Conservation (phyloP, 2,888 invertebrate species). For the Hylaea fasciaria region DNA sequence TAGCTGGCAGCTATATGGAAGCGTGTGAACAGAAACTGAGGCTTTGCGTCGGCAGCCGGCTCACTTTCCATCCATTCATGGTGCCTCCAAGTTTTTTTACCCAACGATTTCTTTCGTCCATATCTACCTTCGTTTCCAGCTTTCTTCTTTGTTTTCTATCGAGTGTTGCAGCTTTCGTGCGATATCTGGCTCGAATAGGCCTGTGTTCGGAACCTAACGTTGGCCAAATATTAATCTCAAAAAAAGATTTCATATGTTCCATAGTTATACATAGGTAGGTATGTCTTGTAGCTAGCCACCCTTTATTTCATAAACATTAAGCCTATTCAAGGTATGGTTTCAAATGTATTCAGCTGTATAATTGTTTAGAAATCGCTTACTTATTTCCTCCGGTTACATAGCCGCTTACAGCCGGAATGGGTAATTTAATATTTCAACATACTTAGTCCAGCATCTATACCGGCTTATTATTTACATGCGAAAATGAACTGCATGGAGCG, state of each 20-base stretch:
- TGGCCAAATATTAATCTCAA: background rate
- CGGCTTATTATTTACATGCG: slow-evolving; percentile 33
- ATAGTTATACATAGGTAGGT: too few species aligned
- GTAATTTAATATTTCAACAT: slow-evolving; percentile 28
- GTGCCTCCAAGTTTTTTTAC: slow-evolving; percentile 79
- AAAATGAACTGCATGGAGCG: slow-evolving; percentile 43
- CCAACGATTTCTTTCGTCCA: slow-evolving; percentile 77
- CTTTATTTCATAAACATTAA: slow-evolving; percentile 25
- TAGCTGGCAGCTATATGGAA: slow-evolving; percentile 56
- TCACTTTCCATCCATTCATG: slow-evolving; percentile 84
- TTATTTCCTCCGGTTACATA: slow-evolving; percentile 24
- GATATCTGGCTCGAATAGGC: slow-evolving; percentile 22
- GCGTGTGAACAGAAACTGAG: slow-evolving; percentile 80
- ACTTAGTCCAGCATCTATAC: slow-evolving; percentile 19
- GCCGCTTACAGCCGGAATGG: slow-evolving; percentile 8
- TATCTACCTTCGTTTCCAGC: slow-evolving; percentile 71
- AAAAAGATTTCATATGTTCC: background rate
- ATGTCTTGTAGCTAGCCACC: background rate
- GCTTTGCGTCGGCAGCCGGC: slow-evolving; percentile 63
- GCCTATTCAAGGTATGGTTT: slow-evolving; percentile 11
- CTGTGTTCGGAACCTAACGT: slow-evolving; percentile 16
- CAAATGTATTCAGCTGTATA: slow-evolving; percentile 26
- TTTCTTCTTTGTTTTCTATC: slow-evolving; percentile 68
- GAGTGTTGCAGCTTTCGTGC: slow-evolving; percentile 37
- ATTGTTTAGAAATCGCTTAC: slow-evolving; percentile 27